Percentiles rank a stretch among this genome's conserved stretches.
Evolutionary conservation across 2,888 invertebrate genomes (phyloP).

Genomic region (Luffia ferchaultella): DNA sequence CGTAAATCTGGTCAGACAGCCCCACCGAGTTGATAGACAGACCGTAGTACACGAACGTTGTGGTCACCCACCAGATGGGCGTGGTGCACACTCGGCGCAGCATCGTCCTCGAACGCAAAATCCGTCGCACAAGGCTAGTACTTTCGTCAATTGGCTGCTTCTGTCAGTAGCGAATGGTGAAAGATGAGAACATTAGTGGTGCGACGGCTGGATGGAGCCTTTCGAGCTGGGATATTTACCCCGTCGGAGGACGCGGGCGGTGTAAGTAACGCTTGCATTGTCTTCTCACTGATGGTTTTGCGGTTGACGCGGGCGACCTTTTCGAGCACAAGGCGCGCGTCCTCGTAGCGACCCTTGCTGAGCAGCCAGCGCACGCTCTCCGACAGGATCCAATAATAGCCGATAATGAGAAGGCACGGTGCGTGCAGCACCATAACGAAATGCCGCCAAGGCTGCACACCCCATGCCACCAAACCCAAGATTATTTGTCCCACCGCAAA

Average conservation of each 20-base stretch:
- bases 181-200: neutral
- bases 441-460: slow-evolving; percentile 72
- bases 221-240: neutral
- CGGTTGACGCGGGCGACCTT: slow-evolving; percentile 71
- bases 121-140: slow-evolving; percentile 21
- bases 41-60: slow-evolving; percentile 82
- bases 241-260: slow-evolving; percentile 27
- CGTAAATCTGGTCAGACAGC: slow-evolving; percentile 75
- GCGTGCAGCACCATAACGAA: slow-evolving; percentile 71
- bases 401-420: slow-evolving; percentile 71
- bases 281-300: slow-evolving; percentile 59
- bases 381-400: slow-evolving; percentile 69
- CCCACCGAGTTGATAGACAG: slow-evolving; percentile 79
- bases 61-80: slow-evolving; percentile 80
- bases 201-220: neutral
- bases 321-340: slow-evolving; percentile 67
- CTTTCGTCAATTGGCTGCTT: neutral
- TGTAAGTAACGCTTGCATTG: slow-evolving; percentile 43
- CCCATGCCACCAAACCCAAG: slow-evolving; percentile 73
- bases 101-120: slow-evolving; percentile 57
- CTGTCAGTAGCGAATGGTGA: neutral
- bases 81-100: slow-evolving; percentile 68
- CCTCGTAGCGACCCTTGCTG: slow-evolving; percentile 68
- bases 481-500: slow-evolving; percentile 77
- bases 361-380: slow-evolving; percentile 82